These are phyloP conservation scores for Myzus persicae DNA, from an alignment of 1,140 invertebrate genomes.

Conservation along the genomic window DNA sequence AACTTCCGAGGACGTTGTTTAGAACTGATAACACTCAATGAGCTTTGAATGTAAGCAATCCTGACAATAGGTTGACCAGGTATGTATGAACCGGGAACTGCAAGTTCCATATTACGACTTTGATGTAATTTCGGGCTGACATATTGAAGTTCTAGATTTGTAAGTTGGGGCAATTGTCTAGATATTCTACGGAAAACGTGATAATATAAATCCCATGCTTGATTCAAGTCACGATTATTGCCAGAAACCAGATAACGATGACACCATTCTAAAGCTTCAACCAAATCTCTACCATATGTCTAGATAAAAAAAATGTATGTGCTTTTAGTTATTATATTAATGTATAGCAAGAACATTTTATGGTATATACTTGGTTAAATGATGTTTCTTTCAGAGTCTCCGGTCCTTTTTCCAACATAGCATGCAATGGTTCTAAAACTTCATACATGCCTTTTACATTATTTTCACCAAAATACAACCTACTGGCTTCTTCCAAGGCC, in stretches of 20 bases:
- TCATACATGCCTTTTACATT: conserved; percentile 96
- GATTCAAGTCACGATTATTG: conserved; percentile 90
- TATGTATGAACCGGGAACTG: conserved; percentile 94
- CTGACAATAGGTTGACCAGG: conserved; percentile 85
- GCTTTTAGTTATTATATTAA: neutral
- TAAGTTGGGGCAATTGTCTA: conserved; percentile 89
- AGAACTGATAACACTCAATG: conserved; percentile 91
- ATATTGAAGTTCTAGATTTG: conserved; percentile 90
- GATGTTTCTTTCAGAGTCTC: conserved; percentile 97
- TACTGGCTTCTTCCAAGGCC: conserved; percentile 95
- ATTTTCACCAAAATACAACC: conserved; percentile 94
- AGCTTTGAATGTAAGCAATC: conserved; percentile 87
- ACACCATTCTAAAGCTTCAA: conserved; percentile 89
- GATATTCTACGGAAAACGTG: conserved; percentile 96
- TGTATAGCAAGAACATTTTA: neutral
- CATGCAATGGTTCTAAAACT: conserved; percentile 92
- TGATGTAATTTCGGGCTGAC: conserved; percentile 91
- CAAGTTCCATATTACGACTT: conserved; percentile 91
- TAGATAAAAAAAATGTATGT: conserved; percentile 61
- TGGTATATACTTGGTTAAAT: conserved; percentile 79
- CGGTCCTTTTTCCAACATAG: conserved; percentile 90
- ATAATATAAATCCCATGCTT: conserved; percentile 99
- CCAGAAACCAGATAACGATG: conserved; percentile 77
- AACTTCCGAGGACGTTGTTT: conserved; percentile 97
- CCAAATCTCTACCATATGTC: conserved; percentile 92